A percentile compares a stretch with the other conserved stretches of the same genome.
phyloP scores from a whole-genome alignment of 2,113 vertebrate genomes.

The Poeciliopsis turrubarensis region DNA sequence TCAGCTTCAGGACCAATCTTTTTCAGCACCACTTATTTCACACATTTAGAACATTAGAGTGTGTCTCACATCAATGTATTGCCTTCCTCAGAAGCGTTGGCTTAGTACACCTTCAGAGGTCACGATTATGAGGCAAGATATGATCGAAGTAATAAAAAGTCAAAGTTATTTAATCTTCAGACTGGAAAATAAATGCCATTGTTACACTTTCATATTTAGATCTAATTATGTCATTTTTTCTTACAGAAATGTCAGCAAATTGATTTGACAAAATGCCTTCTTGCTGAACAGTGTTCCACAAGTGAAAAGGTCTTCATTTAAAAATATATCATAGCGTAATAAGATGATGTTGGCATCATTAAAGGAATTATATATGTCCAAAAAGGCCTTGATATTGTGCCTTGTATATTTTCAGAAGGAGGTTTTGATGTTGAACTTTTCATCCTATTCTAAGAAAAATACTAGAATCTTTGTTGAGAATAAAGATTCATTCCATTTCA shows the following conservation, averaged over 20 bases:
- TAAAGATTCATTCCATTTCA: no score
- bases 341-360: not conserved
- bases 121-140: slow-evolving; percentile 43
- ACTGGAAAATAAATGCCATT: slow-evolving; percentile 25
- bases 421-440: not conserved
- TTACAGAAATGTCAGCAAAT: slow-evolving; percentile 22
- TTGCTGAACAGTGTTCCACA: slow-evolving; percentile 7
- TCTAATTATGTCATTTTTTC: slow-evolving; percentile 39
- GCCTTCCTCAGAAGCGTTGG: slow-evolving; percentile 33
- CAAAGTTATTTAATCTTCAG: slow-evolving; percentile 38
- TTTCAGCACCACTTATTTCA: slow-evolving; percentile 66
- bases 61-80: slow-evolving; percentile 60
- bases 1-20: slow-evolving; percentile 67
- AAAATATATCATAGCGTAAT: slow-evolving; percentile 5
- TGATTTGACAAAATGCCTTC: slow-evolving; percentile 23
- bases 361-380: not conserved
- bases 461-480: not conserved
- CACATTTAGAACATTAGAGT: slow-evolving; percentile 65
- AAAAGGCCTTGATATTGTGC: not conserved
- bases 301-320: not conserved
- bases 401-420: no score
- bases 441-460: not conserved
- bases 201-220: slow-evolving; percentile 23
- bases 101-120: slow-evolving; percentile 49
- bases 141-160: slow-evolving; percentile 37